Percentiles rank a stretch among this genome's conserved stretches.
phyloP scores from a whole-genome alignment of 2,888 invertebrate genomes.

The Microplitis manilae region DNA sequence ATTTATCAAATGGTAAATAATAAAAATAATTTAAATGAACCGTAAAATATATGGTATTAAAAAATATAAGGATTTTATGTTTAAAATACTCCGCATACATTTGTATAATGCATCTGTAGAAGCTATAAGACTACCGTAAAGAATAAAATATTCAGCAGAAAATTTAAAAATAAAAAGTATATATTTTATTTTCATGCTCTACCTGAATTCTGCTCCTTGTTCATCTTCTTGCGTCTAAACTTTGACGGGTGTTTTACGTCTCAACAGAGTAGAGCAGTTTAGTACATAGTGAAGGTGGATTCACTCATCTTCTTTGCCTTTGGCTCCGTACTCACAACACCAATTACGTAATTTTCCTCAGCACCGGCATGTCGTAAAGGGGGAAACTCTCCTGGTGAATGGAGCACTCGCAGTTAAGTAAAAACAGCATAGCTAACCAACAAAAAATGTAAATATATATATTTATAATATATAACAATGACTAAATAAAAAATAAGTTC shows the following conservation, averaged over 20 bases:
- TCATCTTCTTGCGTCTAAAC: constrained; percentile 6
- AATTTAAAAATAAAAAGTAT: too few relatives aligned
- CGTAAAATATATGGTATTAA: too few relatives aligned
- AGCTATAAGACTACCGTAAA: not conserved
- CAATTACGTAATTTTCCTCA: constrained; percentile 31
- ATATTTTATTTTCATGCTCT: not conserved
- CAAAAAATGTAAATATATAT: constrained; percentile 11
- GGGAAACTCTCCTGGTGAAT: constrained; percentile 1
- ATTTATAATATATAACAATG: not conserved
- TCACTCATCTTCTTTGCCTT: constrained; percentile 17
- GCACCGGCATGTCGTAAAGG: constrained; percentile 24
- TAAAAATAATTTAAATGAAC: too few relatives aligned
- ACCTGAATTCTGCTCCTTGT: not conserved
- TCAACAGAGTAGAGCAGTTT: not conserved
- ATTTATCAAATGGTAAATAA: too few relatives aligned
- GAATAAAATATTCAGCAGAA: not conserved
- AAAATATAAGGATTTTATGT: too few relatives aligned
- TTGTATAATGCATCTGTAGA: not conserved
- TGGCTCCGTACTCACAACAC: constrained; percentile 4
- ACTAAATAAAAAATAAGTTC: too few relatives aligned
- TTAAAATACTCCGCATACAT: not conserved
- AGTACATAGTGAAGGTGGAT: constrained; percentile 17
- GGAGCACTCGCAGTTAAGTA: not conserved
- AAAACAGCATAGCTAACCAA: constrained; percentile 5
- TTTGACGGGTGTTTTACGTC: constrained; percentile 3